A percentile compares a stretch with the other conserved stretches of the same genome.
phyloP scores from a whole-genome alignment of 2,888 invertebrate genomes.

The Thalpophila matura region DNA sequence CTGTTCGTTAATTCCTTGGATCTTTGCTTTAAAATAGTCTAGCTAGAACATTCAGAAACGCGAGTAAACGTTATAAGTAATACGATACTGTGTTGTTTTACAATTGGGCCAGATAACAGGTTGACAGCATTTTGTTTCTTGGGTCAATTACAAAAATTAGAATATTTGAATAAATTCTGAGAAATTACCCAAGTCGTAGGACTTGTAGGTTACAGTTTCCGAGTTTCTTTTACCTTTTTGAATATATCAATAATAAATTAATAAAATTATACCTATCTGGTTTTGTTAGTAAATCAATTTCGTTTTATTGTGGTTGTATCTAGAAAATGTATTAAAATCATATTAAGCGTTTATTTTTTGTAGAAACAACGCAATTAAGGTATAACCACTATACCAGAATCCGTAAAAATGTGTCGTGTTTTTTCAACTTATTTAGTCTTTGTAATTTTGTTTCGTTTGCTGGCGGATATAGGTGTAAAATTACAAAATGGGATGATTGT shows the following conservation, averaged over 20 bases:
- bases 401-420: conserved; percentile 55
- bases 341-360: background rate
- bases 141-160: conserved; percentile 46
- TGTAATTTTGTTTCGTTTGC: conserved; percentile 77
- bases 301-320: background rate
- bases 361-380: background rate
- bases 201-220: conserved; percentile 17
- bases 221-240: background rate
- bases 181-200: conserved; percentile 10
- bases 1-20: conserved; percentile 72
- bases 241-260: too few species aligned
- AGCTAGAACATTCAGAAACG: conserved; percentile 21
- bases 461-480: conserved; percentile 82
- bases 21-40: conserved; percentile 67
- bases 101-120: too few species aligned
- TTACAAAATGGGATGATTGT: conserved; percentile 84
- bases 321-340: background rate
- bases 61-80: conserved; percentile 17
- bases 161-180: conserved; percentile 32
- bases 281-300: background rate
- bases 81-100: too few species aligned
- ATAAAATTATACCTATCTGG: too few species aligned
- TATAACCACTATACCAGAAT: background rate
- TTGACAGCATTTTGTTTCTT: conserved; percentile 38
- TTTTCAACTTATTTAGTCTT: conserved; percentile 71